Evolutionary conservation across 2,888 invertebrate species (phyloP), one percentile per base, ranked within the genome.

Genomic region (Rhabditophanes sp.): DNA sequence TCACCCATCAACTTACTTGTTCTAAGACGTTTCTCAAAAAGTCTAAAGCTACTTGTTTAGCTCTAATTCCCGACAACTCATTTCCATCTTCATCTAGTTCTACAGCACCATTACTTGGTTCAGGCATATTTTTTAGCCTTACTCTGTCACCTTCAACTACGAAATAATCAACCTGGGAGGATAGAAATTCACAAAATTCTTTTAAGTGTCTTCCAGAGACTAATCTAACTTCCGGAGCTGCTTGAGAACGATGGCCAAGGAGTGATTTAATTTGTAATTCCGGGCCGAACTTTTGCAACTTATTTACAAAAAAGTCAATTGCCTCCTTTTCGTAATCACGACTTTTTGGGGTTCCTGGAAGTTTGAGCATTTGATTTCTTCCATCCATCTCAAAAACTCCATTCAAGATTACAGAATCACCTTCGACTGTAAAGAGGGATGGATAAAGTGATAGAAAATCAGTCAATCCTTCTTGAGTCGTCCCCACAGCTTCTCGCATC

Each of bases 381-480:
- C 67, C 55, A 31, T 51, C 54, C 34, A 55, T 59, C 45, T 64
- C 58, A 53, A 66, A 58, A 60, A 62, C 56, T 46, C 64, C 64
- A 23, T 53, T 58, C 18, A 60, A 44, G 24, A 59, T 53, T 28
- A 63, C 62, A 35, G 58, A 66, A 69, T 88, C 87, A 51, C 82
- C 90, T 66, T 85, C 82, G 61, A 96, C 80, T 54, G 78, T 75
- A 74, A 96, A 96, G 64, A 96, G 75, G 44, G 85, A 80, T 56
- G 96, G 93, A 74, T 88, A 90, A 68, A 88, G 85, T 36, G 78
- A 75, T 64, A 96, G 75, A 72, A 96, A 96, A 70, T 90, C 90
- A 69, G 84, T 85, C 41, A 96, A 75, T 37, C 93, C 56, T 27
- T 56, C 62, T 39, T 63, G 60, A 4, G 62, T 64, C 15, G 55